Evolutionary conservation across 2,797 vertebrate species (phyloP).

Genomic region (Enoplosus armatus): DNA sequence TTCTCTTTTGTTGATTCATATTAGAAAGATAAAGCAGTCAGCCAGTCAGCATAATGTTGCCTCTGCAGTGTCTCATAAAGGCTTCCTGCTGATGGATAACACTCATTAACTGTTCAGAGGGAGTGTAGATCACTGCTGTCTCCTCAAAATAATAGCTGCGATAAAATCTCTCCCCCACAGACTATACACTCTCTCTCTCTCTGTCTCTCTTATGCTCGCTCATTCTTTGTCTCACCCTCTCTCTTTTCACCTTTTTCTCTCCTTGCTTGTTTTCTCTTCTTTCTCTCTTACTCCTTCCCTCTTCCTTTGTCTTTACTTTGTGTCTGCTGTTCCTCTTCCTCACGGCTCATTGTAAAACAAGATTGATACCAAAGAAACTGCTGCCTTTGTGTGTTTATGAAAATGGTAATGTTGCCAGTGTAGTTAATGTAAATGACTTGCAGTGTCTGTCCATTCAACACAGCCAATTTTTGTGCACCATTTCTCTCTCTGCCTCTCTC

Average conservation of each 20-base stretch:
- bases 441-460: not conserved
- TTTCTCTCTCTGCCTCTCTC: constrained; percentile 25
- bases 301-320: constrained; percentile 28
- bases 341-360: constrained; percentile 10
- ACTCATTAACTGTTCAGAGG: constrained; percentile 77
- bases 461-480: constrained; percentile 47
- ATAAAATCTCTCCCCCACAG: constrained; percentile 70
- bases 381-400: constrained; percentile 32
- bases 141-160: constrained; percentile 77
- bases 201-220: not conserved
- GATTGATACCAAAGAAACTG: constrained; percentile 42
- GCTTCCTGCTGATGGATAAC: constrained; percentile 76
- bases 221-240: not conserved
- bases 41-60: constrained; percentile 78
- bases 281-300: constrained; percentile 7
- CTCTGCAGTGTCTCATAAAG: constrained; percentile 78
- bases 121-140: constrained; percentile 72
- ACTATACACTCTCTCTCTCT: constrained; percentile 9
- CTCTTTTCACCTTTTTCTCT: constrained; percentile 36
- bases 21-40: constrained; percentile 68
- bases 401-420: constrained; percentile 29
- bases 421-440: constrained; percentile 54
- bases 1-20: constrained; percentile 70
- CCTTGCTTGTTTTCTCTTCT: constrained; percentile 7
- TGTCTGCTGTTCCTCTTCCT: constrained; percentile 8